phyloP scores from a whole-genome alignment of 2,797 vertebrate genomes.

The Todus mexicanus region DNA sequence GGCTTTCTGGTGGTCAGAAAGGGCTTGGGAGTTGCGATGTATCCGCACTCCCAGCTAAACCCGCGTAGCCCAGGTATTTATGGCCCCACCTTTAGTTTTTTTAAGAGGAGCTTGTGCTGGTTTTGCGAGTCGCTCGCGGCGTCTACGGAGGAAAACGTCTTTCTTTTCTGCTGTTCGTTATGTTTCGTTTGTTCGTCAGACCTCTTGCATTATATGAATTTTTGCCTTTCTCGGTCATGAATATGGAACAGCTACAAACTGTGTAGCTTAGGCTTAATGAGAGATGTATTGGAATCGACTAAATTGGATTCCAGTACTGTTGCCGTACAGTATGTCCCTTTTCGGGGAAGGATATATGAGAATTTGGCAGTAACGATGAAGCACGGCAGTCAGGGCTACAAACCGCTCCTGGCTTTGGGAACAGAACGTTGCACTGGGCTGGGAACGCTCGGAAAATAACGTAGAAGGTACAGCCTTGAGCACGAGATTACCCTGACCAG shows the following conservation, averaged over 20 bases:
- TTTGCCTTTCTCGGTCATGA: neutral
- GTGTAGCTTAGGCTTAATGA: neutral
- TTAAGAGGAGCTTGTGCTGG: neutral
- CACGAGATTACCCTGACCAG: too few species aligned
- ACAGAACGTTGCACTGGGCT: neutral
- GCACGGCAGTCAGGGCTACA: neutral
- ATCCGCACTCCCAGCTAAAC: neutral
- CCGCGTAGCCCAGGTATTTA: too few species aligned
- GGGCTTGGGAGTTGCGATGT: neutral
- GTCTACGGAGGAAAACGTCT: neutral
- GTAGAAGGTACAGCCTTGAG: too few species aligned
- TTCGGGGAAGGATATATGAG: neutral
- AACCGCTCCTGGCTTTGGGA: neutral
- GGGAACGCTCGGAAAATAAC: neutral
- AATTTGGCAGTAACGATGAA: neutral
- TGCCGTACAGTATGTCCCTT: neutral
- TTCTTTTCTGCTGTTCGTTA: neutral
- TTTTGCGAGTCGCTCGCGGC: neutral
- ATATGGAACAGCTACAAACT: neutral
- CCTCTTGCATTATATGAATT: neutral
- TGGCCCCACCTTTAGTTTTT: neutral
- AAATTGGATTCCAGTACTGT: neutral
- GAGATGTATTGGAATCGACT: neutral
- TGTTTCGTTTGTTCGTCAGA: neutral
- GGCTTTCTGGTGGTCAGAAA: neutral